Base-by-base conservation (phyloP, 2,797 vertebrate genomes). In the Gouania willdenowi region DNA sequence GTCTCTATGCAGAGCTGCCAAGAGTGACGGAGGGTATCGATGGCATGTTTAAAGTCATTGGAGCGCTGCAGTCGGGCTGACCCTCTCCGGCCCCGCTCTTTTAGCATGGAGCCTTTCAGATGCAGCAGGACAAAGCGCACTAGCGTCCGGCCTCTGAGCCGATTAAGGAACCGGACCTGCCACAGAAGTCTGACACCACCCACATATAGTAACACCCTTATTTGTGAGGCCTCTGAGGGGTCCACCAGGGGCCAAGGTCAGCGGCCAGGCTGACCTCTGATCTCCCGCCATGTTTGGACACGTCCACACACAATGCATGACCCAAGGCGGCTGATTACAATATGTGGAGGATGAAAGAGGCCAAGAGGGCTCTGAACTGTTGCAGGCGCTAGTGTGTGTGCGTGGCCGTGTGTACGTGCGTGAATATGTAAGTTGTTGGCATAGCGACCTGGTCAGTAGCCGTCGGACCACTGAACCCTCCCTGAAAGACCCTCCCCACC, bases 251-350 rank as follows among this genome's bases (percentile, higher is more conserved):
- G 85, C 85, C 85, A 87, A 91, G 89, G 89, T 92, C 89, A 91
- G 71, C 32, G 81, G 76, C 85, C 83, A 66, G 56, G 42, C 13
- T 81, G 72, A 84, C 86, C 87, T 78, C 71, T 83, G 86, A 85
- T 88, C 88, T 87, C 82, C 83, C 43, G 75, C 81, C 86, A 81
- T 92, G 90, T 92, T 92, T 91, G 88, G 85, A 90, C 90, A 91
- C 65, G 75, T 90, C 88, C 46, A 1, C 55, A 41, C 67, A 90
- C 88, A 88, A 92, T 86, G 83, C 65, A 55, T 62, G 63, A 46
- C 60, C 71, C 82, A 81, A 82, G 79, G 77, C 79, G 65, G 75
- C 79, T 88, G 84, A 92, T 92, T 90, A 91, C 77, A 88, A 88
- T 87, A 85, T 69, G 65, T 80, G 57, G 60, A 67, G 64, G 80